Percentiles rank a stretch among this genome's conserved stretches.
These are phyloP conservation scores for Drosophila algonquin DNA, from an alignment of 2,888 invertebrate genomes.

Conservation along the genomic window DNA sequence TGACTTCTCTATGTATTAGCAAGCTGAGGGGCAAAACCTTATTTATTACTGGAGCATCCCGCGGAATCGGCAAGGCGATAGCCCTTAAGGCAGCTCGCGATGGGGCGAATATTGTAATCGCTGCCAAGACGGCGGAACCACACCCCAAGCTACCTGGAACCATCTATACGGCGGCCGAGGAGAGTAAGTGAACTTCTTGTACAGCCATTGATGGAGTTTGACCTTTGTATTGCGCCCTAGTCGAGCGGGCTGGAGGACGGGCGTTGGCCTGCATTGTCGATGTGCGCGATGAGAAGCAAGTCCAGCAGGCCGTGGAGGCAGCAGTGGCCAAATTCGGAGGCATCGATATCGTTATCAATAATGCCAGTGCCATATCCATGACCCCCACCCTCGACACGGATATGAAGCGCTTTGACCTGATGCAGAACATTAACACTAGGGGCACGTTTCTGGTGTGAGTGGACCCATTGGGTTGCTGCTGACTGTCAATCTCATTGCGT, in stretches of 20 bases:
- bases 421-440: constrained; percentile 96
- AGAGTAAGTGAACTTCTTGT: constrained; percentile 85
- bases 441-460: constrained; percentile 97
- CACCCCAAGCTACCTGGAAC: constrained; percentile 88
- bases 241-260: constrained; percentile 91
- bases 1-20: constrained; percentile 32
- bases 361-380: constrained; percentile 96
- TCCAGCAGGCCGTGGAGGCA: constrained; percentile 87
- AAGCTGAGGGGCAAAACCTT: constrained; percentile 93
- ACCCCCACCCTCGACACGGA: constrained; percentile 92
- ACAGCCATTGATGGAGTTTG: constrained; percentile 23
- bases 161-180: constrained; percentile 92
- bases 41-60: constrained; percentile 97
- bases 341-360: constrained; percentile 97
- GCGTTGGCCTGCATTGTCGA: constrained; percentile 92
- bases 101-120: constrained; percentile 94
- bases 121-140: constrained; percentile 93
- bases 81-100: constrained; percentile 94
- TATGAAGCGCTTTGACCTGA: constrained; percentile 98
- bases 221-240: constrained; percentile 83
- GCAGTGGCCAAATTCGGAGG: constrained; percentile 94
- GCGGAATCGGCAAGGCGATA: constrained; percentile 97
- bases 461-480: not conserved
- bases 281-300: constrained; percentile 90
- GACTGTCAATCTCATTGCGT: not conserved